Percentiles rank a stretch among this genome's conserved stretches.
Conservation (phyloP, 2,888 invertebrate species). For the Pterobdella sp. region DNA sequence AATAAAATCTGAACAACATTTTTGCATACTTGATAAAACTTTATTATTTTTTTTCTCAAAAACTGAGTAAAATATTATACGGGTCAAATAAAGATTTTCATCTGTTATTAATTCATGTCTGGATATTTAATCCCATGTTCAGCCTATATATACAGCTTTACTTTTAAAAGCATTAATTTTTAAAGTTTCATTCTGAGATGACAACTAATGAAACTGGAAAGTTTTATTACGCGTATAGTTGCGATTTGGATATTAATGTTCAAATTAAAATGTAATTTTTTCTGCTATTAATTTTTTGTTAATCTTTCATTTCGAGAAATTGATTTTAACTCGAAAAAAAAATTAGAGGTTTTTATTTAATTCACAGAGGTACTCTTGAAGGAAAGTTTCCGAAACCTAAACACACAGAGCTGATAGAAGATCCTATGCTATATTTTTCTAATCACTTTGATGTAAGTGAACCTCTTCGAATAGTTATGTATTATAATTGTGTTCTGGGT, state of each 20-base stretch:
- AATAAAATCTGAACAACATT: no score
- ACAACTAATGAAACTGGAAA: not conserved
- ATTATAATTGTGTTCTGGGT: no score
- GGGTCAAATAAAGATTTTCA: no score
- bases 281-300: not conserved
- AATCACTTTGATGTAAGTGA: not conserved
- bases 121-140: no score
- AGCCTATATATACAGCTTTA: no score
- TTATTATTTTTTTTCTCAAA: no score
- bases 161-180: no score
- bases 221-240: not conserved
- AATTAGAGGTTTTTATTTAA: not conserved
- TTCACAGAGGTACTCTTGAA: slow-evolving; percentile 76
- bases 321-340: not conserved
- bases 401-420: slow-evolving; percentile 74
- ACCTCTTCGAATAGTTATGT: no score
- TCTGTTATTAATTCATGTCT: no score
- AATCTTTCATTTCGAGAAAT: not conserved
- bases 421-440: slow-evolving; percentile 82
- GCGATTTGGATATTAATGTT: not conserved
- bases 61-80: no score
- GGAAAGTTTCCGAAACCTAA: slow-evolving; percentile 77
- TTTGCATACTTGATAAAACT: no score
- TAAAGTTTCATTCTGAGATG: not conserved
- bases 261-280: not conserved